Conservation (phyloP, 2,797 vertebrate species). For the Amniataba percoides region DNA sequence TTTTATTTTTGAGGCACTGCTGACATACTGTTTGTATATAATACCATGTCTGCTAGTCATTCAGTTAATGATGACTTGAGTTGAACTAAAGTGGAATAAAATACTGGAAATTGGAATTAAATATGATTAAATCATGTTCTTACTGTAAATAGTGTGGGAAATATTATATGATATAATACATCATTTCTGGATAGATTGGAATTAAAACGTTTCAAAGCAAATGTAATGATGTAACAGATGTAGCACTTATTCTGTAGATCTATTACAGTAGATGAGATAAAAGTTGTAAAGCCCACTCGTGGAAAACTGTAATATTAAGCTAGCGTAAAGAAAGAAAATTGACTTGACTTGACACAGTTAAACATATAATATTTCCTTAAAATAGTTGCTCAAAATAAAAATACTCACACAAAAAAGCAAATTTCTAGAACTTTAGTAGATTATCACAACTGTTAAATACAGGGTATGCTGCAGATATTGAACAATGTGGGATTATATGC, state of each 20-base stretch:
- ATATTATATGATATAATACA: neutral
- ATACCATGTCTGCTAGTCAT: neutral
- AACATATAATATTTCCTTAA: neutral
- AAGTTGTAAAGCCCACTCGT: no score
- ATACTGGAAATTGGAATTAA: no score
- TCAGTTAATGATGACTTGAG: neutral
- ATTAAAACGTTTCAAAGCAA: neutral
- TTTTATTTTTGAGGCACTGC: neutral
- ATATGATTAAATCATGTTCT: neutral
- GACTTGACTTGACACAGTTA: neutral
- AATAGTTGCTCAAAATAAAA: neutral
- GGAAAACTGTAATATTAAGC: no score
- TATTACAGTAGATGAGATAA: neutral
- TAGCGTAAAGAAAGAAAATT: no score
- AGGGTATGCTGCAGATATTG: neutral
- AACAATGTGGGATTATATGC: neutral
- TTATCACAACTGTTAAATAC: neutral
- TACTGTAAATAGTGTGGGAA: neutral
- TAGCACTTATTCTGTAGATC: neutral
- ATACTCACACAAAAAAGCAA: neutral
- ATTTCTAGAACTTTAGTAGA: neutral
- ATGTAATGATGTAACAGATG: neutral
- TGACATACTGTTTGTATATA: neutral
- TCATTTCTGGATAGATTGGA: neutral
- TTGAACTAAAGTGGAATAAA: neutral